Conservation (phyloP, 2,113 vertebrate genomes). For the Sapayoa aenigma region DNA sequence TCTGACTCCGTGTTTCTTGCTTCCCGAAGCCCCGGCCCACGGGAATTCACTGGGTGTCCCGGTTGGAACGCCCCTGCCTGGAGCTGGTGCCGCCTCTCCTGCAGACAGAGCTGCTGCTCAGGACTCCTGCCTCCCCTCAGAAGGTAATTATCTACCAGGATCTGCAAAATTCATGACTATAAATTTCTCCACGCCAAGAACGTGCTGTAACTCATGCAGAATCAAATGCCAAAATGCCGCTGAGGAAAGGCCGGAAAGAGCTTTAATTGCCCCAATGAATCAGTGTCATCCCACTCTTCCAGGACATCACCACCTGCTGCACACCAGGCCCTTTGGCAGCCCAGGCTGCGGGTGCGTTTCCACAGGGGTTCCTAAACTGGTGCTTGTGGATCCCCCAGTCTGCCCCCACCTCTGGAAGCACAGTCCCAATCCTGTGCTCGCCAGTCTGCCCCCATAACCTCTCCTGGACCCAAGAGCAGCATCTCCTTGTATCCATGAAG, state of each 20-base stretch:
- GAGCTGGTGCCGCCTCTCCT: background rate
- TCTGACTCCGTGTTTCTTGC: accelerated
- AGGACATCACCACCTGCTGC: accelerated
- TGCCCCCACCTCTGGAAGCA: accelerated
- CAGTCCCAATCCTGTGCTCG: background rate
- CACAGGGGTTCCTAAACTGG: background rate
- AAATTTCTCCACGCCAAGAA: background rate
- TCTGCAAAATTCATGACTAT: background rate
- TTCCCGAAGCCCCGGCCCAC: accelerated
- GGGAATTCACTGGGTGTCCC: background rate
- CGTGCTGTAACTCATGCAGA: background rate
- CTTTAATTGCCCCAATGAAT: background rate
- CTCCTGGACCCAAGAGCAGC: background rate
- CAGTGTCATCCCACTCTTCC: background rate
- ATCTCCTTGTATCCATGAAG: accelerated
- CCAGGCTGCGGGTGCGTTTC: background rate
- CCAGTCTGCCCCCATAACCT: background rate
- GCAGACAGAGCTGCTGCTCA: background rate
- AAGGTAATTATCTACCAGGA: background rate
- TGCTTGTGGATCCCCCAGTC: accelerated
- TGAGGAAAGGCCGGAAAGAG: background rate
- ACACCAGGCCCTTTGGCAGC: background rate
- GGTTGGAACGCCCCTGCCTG: background rate
- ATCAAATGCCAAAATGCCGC: background rate
- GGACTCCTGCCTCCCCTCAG: background rate